phyloP scores from a whole-genome alignment of 2,797 vertebrate genomes.

The Lepus oiostolus region DNA sequence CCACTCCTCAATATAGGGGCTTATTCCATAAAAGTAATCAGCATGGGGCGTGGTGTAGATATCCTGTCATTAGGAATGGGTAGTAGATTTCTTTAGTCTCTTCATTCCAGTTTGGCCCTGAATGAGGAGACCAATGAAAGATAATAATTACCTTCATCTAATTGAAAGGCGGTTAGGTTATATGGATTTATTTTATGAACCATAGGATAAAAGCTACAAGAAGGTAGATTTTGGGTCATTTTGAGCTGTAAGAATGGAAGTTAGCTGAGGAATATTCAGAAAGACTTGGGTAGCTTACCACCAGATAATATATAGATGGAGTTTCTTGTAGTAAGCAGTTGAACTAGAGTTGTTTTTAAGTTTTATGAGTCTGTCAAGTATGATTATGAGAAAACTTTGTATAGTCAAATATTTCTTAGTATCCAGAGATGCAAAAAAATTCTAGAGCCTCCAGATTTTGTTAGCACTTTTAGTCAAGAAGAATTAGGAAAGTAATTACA shows the following conservation, averaged over 20 bases:
- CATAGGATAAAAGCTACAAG: conserved; percentile 36
- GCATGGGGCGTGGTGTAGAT: background rate
- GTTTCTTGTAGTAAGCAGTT: background rate
- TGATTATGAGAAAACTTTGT: conserved; percentile 51
- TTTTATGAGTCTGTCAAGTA: conserved; percentile 50
- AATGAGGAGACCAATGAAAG: conserved; percentile 53
- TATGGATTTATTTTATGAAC: conserved; percentile 51
- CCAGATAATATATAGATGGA: background rate
- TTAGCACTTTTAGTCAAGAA: conserved; percentile 42
- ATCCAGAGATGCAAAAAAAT: conserved; percentile 29
- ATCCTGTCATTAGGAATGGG: background rate
- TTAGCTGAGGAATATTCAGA: conserved; percentile 9
- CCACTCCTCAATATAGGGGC: background rate
- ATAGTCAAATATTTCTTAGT: conserved; percentile 50
- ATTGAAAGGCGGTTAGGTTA: background rate
- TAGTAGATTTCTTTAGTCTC: conserved; percentile 45
- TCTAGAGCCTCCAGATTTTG: conserved; percentile 31
- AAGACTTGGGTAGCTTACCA: background rate
- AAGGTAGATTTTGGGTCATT: conserved; percentile 39
- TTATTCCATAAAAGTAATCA: background rate
- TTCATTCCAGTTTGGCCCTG: background rate
- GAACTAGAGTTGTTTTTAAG: conserved; percentile 3
- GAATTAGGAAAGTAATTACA: conserved; percentile 58
- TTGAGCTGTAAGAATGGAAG: conserved; percentile 24
- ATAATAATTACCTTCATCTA: conserved; percentile 40